A percentile compares a stretch with the other conserved stretches of the same genome.
These are phyloP conservation scores for Pedetes capensis DNA, from an alignment of 2,113 vertebrate genomes.

Conservation along the genomic window DNA sequence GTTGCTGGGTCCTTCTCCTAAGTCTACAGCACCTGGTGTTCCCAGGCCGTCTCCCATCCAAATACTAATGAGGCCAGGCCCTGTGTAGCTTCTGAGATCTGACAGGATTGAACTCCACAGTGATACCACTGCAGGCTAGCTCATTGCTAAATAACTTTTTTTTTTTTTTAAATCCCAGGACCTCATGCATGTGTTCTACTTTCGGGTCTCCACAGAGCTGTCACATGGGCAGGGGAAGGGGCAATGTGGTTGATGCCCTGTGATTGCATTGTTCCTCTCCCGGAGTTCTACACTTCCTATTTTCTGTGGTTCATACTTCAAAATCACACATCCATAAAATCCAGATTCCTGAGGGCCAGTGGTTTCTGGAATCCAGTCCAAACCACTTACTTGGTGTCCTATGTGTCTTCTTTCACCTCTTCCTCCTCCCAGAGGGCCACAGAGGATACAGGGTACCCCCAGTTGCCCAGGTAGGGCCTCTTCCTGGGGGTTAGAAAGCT, in stretches of 20 bases:
- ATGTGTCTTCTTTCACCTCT: neutral
- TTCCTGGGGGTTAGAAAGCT: neutral
- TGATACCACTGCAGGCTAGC: too few relatives aligned
- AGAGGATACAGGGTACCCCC: neutral
- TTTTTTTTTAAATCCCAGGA: too few relatives aligned
- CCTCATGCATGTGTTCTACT: too few relatives aligned
- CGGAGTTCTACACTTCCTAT: neutral
- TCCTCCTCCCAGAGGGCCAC: neutral
- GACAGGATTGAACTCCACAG: too few relatives aligned
- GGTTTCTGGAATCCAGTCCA: neutral
- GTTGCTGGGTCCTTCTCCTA: too few relatives aligned
- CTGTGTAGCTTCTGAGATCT: too few relatives aligned
- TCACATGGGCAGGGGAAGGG: neutral
- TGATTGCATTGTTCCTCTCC: rapidly evolving
- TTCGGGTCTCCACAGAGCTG: neutral
- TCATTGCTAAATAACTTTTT: too few relatives aligned
- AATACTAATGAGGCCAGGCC: too few relatives aligned
- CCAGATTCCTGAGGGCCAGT: neutral
- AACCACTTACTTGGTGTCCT: neutral
- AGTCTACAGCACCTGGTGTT: too few relatives aligned
- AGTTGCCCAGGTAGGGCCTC: neutral
- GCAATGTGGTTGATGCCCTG: neutral
- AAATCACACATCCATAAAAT: neutral
- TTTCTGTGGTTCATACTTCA: neutral
- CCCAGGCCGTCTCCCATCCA: too few relatives aligned